A percentile compares a stretch with the other conserved stretches of the same genome.
Evolutionary conservation across 1,140 invertebrate species (phyloP).

Genomic region (Drosophila cardini): DNA sequence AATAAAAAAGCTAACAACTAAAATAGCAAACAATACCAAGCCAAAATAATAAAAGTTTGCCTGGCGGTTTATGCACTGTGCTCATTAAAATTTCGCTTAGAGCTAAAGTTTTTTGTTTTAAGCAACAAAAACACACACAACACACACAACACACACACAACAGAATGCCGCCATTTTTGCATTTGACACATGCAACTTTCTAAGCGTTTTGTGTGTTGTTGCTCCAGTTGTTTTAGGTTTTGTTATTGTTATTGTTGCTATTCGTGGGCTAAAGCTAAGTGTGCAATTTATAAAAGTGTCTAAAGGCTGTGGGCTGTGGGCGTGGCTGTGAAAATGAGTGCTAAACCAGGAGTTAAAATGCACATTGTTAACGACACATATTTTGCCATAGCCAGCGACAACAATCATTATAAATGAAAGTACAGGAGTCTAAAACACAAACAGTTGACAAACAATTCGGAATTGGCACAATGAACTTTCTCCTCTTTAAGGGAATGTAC

Average conservation of each 20-base stretch:
- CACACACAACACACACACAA: constrained; percentile 21
- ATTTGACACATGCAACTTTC: constrained; percentile 62
- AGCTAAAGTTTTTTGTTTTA: constrained; percentile 49
- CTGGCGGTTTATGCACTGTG: constrained; percentile 53
- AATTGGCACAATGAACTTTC: constrained; percentile 77
- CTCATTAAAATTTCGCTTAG: constrained; percentile 77
- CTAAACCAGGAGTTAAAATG: constrained; percentile 52
- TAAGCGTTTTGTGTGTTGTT: constrained; percentile 45
- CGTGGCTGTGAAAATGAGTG: constrained; percentile 36
- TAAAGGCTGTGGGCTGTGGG: constrained; percentile 22
- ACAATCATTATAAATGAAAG: constrained; percentile 41
- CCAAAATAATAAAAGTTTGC: constrained; percentile 74
- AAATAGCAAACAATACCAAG: constrained; percentile 62
- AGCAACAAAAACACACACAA: constrained; percentile 34
- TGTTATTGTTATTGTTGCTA: constrained; percentile 10
- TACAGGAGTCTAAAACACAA: constrained; percentile 35
- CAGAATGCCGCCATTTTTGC: constrained; percentile 53
- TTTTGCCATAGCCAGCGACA: constrained; percentile 40
- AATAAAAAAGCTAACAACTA: constrained; percentile 31
- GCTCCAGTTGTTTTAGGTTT: constrained; percentile 3
- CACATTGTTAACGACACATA: constrained; percentile 69
- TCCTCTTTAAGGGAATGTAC: constrained; percentile 21
- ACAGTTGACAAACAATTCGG: constrained; percentile 15
- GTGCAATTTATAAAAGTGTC: constrained; percentile 78
- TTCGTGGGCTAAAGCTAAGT: constrained; percentile 58